Evolutionary conservation across 2,888 invertebrate genomes (phyloP).

Genomic region (Dryobota labecula): DNA sequence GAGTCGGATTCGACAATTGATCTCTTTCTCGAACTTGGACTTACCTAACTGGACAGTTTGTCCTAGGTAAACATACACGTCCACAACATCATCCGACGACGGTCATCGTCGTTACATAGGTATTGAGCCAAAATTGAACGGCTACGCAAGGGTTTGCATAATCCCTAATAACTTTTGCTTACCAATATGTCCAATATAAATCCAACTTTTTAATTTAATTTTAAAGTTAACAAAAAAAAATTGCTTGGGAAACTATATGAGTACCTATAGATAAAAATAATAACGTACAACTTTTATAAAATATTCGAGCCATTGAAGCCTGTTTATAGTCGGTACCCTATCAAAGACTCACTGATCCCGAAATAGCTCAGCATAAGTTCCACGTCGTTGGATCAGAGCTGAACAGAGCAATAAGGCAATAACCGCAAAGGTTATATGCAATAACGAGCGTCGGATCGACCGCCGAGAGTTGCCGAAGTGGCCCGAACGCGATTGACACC

Average conservation of each 20-base stretch:
- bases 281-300: neutral
- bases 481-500: slow-evolving; percentile 59
- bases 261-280: neutral
- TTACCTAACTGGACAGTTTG: no score
- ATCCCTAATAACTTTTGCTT: neutral
- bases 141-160: neutral
- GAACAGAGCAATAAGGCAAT: slow-evolving; percentile 67
- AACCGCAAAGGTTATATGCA: slow-evolving; percentile 67
- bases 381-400: slow-evolving; percentile 60
- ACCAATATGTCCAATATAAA: neutral
- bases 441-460: slow-evolving; percentile 59
- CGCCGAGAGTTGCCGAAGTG: slow-evolving; percentile 57
- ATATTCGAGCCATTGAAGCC: slow-evolving; percentile 27
- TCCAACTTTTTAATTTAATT: neutral
- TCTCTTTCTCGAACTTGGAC: no score
- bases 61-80: no score
- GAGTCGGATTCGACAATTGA: no score
- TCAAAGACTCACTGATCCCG: slow-evolving; percentile 64
- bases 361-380: slow-evolving; percentile 64
- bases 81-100: no score
- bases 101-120: no score
- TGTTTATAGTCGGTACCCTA: slow-evolving; percentile 37
- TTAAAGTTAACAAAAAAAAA: neutral
- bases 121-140: neutral
- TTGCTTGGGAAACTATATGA: neutral